phyloP scores from a whole-genome alignment of 2,113 vertebrate species.

The Pelmatolapia mariae region DNA sequence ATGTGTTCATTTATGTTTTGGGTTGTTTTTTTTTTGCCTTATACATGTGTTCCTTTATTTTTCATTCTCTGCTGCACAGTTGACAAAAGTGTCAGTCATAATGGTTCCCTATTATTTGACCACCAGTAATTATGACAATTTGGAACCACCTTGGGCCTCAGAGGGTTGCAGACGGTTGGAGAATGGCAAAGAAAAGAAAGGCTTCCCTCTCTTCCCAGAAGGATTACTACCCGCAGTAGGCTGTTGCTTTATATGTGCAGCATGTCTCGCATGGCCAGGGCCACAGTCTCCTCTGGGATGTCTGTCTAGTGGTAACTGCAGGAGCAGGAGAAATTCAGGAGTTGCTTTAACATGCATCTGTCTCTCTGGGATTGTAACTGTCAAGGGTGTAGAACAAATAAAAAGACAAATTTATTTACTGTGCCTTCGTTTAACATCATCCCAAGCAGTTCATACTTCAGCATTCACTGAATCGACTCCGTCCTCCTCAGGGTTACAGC shows the following conservation, averaged over 20 bases:
- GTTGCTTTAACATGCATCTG: neutral
- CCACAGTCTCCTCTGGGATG: slow-evolving; percentile 18
- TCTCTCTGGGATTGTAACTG: neutral
- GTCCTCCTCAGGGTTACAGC: neutral
- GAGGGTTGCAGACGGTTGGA: neutral
- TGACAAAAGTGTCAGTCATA: neutral
- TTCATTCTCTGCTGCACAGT: neutral
- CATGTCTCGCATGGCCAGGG: neutral
- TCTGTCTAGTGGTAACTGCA: slow-evolving; percentile 15
- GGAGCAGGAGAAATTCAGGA: slow-evolving; percentile 5
- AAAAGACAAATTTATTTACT: neutral
- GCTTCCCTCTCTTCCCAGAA: neutral
- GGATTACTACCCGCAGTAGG: slow-evolving; percentile 22
- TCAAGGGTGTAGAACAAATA: neutral
- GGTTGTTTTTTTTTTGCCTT: neutral
- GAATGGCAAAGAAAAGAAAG: neutral
- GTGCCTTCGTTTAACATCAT: neutral
- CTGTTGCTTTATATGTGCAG: slow-evolving; percentile 32
- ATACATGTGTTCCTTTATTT: slow-evolving; percentile 31
- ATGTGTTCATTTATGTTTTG: slow-evolving; percentile 27
- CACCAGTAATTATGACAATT: neutral
- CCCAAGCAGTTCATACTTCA: neutral
- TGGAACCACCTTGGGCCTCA: slow-evolving; percentile 3
- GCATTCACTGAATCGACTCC: neutral
- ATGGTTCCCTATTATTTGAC: neutral